Evolutionary conservation across 1,140 invertebrate genomes (phyloP), one percentile per base, ranked within the genome.

Genomic region (Listronotus oregonensis): DNA sequence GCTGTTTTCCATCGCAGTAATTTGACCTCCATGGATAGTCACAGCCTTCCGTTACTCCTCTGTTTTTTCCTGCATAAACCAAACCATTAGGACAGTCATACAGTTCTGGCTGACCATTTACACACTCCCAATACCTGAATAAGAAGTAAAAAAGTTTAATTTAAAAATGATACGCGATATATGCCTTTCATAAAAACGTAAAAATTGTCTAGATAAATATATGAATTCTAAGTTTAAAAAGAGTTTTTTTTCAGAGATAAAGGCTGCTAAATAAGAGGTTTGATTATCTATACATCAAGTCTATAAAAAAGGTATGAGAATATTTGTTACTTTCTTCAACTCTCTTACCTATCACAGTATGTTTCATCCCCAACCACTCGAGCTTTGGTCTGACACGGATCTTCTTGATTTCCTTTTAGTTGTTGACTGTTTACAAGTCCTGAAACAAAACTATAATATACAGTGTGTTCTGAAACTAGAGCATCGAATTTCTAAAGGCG

Each of bases 81-180:
- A 95, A 79, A 7, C 93, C 93, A 73, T 95, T 96, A 34, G 93
- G 93, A 77, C 93, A 96, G 80, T 94, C 91, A 77, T 92, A 93
- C 34, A 93, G 80, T 65, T 93, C 89, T 0, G 90, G 86, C 71
- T 91, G 88, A 0, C 90, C 90, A 64, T 81, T 82, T 8, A 90
- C 85, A 73, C 92, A 95, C 77, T 94, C 91, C 90, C 91, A 94
- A 74, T 93, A 94, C 67, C 61, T 64, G 17, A 34, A 52, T 42
- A 40, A 37, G 5, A 27, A 5, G 5, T 27, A 27, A 27, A 27
- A 27, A 27, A 27, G 21, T 27, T 1, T 27, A 27, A 1, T 27
- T 27, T 27, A 3, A 3, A 27, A 27, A 27, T 27, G 5, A 27
- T 27, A 27, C 21, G n/a, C n/a, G n/a, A n/a, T n/a, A n/a, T n/a